phyloP scores from a whole-genome alignment of 2,113 vertebrate species.

The Geothlypis trichas region DNA sequence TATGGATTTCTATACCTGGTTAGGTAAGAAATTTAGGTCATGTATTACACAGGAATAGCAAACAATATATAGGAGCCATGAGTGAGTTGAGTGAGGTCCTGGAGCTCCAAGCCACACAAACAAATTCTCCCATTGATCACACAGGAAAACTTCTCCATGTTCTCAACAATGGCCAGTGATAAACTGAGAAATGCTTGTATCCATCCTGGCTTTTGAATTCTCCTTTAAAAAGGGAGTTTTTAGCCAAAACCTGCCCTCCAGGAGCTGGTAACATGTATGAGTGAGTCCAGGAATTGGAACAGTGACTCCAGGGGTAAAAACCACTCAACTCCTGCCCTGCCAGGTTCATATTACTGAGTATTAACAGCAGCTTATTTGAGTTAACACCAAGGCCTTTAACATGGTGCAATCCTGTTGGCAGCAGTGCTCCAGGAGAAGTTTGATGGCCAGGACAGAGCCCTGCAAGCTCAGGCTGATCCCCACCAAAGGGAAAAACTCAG shows the following conservation, averaged over 20 bases:
- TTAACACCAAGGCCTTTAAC: conserved; percentile 30
- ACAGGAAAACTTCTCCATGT: background rate
- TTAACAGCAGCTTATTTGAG: conserved; percentile 44
- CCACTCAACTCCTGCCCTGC: background rate
- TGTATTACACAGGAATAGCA: background rate
- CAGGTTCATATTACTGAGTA: background rate
- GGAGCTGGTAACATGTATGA: background rate
- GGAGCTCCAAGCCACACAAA: background rate
- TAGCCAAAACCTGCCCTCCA: background rate
- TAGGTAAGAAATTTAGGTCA: background rate
- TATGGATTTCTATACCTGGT: background rate
- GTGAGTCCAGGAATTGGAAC: background rate
- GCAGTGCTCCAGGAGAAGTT: background rate
- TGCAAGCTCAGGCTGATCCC: background rate
- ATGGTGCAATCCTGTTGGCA: background rate
- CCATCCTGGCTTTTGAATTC: background rate
- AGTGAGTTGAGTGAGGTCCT: background rate
- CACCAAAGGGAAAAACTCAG: background rate
- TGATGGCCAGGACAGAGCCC: background rate
- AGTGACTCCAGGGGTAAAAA: background rate
- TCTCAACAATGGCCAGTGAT: background rate
- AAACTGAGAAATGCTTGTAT: background rate
- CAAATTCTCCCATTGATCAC: background rate
- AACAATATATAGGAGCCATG: background rate
- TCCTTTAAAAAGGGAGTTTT: background rate